Base-by-base conservation (phyloP, 2,888 invertebrate genomes). In the Platynereis dumerilii region DNA sequence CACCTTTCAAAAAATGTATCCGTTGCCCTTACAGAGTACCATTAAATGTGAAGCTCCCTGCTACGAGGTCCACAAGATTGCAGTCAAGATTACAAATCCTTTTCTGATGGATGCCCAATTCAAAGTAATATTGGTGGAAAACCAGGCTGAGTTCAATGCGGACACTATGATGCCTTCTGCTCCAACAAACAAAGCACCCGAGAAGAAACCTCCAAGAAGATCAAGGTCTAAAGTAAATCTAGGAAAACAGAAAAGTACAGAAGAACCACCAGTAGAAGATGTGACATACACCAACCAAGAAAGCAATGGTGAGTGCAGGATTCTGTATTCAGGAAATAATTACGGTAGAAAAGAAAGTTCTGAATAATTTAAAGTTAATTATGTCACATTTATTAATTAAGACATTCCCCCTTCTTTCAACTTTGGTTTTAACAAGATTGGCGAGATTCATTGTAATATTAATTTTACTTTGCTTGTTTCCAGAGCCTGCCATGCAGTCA, bases 41-140 rank as follows among this genome's bases (percentile, higher is more conserved):
- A 66, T 80, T 24, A 77, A 79, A 62, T 75, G 75, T 55, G 80
- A 80, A 63, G 74, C 81, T 2, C 81, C 80, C 1, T 81, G 83
- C 62, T 84, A 83, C 66, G 80, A 81, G 61, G 70, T 82, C 58
- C 73, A 78, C 59, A 76, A 75, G 54, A 70, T 83, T 24, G 65
- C 69, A 2, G 29, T 83, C 5, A 75, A 76, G 3, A 74, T 84
- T 22, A 75, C 73, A 26, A 84, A 83, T 64, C 83, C 83, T 17
- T 84, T 83, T 67, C 29, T 69, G n/a, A 76, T 78, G 59, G 71
- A 69, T 15, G 83, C 81, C 15, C 75, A 74, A 27, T 84, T 84
- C 73, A 68, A 75, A 7, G 75, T 84, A 26, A 75, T 79, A 7
- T 71, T 83, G 22, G 76, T 82, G 7, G 83, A 84, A 65, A 74